A percentile compares a stretch with the other conserved stretches of the same genome.
phyloP scores from a whole-genome alignment of 2,888 invertebrate species.

The Cephus runcator region DNA sequence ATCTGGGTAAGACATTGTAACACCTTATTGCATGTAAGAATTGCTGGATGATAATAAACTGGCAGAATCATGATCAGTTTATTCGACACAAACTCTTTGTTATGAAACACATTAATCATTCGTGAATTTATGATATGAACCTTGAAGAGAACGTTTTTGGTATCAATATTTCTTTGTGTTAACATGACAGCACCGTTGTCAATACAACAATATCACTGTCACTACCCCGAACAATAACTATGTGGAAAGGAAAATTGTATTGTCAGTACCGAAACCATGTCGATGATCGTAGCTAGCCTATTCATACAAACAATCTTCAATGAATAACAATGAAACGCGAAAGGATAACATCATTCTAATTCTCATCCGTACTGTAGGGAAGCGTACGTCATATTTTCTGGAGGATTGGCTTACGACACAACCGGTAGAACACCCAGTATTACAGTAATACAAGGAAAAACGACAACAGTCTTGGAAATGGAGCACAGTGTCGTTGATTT shows the following conservation, averaged over 20 bases:
- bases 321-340: neutral
- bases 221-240: neutral
- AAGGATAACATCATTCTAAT: neutral
- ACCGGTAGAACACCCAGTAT: constrained; percentile 92
- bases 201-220: neutral
- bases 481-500: constrained; percentile 98
- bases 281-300: too few species aligned
- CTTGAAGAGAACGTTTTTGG: neutral
- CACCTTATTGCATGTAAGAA: neutral
- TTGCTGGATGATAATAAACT: neutral
- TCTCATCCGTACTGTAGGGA: constrained; percentile 73
- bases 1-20: constrained; percentile 74
- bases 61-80: neutral
- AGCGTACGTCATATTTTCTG: constrained; percentile 95
- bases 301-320: neutral
- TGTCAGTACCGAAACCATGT: too few species aligned
- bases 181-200: neutral
- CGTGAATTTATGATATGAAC: neutral
- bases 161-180: neutral
- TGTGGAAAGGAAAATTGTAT: neutral
- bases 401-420: constrained; percentile 92
- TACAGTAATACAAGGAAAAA: constrained; percentile 95
- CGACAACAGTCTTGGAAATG: constrained; percentile 98
- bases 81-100: neutral
- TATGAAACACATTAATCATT: neutral